Conservation (phyloP, 1,140 invertebrate genomes). For the Atta colombica region DNA sequence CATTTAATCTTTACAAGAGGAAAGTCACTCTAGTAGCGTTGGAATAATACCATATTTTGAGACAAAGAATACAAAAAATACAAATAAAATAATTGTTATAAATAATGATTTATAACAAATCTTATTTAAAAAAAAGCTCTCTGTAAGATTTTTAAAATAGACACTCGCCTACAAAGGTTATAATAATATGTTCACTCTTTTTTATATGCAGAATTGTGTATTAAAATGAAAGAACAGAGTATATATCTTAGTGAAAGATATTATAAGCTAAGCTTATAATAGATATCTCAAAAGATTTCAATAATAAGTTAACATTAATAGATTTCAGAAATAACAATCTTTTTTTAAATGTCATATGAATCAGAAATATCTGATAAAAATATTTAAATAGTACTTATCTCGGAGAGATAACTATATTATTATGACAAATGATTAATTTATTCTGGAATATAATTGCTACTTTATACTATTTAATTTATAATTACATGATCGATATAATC, state of each 20-base stretch:
- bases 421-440: background rate
- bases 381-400: background rate
- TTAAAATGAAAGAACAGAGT: background rate
- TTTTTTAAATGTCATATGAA: background rate
- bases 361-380: background rate
- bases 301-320: constrained; percentile 30
- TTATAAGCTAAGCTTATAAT: background rate
- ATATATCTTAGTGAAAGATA: background rate
- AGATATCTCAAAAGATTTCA: background rate
- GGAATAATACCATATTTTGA: no score
- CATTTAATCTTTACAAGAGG: background rate
- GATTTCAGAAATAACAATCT: background rate
- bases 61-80: no score
- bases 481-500: background rate
- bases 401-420: background rate
- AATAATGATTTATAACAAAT: no score
- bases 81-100: no score
- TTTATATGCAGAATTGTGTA: background rate
- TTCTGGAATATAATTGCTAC: background rate
- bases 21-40: no score
- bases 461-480: background rate
- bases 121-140: no score
- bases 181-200: background rate
- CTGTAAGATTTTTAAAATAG: no score
- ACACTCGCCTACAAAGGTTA: no score